A percentile compares a stretch with the other conserved stretches of the same genome.
Evolutionary conservation across 2,888 invertebrate species (phyloP).

Genomic region (Eupithecia abbreviata): DNA sequence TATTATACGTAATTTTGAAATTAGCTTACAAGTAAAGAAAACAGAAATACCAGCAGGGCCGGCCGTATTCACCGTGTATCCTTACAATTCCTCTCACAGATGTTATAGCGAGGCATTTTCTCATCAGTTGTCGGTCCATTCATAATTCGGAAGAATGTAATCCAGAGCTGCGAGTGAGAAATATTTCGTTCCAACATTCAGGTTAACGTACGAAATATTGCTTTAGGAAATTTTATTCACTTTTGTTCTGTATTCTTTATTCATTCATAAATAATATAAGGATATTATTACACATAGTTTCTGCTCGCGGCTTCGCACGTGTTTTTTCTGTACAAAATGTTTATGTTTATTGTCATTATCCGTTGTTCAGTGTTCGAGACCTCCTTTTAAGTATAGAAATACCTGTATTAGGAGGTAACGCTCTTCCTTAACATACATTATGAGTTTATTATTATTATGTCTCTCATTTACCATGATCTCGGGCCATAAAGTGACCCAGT

Average conservation of each 20-base stretch:
- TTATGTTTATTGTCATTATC: no score
- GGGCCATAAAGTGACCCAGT: no score
- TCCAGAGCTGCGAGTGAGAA: slow-evolving; percentile 16
- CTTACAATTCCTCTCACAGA: slow-evolving; percentile 32
- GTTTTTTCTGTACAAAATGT: no score
- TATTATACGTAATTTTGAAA: background rate
- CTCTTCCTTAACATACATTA: no score
- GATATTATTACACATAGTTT: no score
- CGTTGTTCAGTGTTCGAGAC: no score
- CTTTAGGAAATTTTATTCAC: background rate
- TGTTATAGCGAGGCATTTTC: slow-evolving; percentile 42
- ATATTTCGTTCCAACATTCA: slow-evolving; percentile 18
- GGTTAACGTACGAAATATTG: slow-evolving; percentile 11
- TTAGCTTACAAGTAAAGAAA: background rate
- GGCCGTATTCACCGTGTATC: slow-evolving; percentile 25
- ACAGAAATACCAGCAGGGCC: background rate
- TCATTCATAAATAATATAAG: background rate
- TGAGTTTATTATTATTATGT: no score
- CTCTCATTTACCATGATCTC: no score
- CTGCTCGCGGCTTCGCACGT: no score
- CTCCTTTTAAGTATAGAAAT: no score
- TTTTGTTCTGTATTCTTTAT: background rate
- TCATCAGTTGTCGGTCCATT: slow-evolving; percentile 33
- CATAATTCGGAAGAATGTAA: slow-evolving; percentile 36
- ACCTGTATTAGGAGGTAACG: no score